These are phyloP conservation scores for Phylloscopus collybita DNA, from an alignment of 2,797 vertebrate genomes.

Conservation along the genomic window DNA sequence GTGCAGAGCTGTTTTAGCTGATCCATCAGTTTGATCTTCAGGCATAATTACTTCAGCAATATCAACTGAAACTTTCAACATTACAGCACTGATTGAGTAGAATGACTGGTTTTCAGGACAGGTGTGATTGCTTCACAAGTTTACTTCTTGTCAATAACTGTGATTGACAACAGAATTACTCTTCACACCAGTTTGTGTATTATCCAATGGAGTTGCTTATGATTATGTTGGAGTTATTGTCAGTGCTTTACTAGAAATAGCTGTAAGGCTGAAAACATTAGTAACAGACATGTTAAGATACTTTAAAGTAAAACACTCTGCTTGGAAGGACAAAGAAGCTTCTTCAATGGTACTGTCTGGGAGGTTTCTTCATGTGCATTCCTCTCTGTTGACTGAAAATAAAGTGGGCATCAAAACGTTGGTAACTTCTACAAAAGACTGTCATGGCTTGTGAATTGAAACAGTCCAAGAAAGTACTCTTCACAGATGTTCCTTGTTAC, in stretches of 20 bases:
- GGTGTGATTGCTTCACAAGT: background rate
- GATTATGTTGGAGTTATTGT: background rate
- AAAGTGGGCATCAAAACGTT: background rate
- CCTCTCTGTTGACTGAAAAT: background rate
- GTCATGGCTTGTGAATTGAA: background rate
- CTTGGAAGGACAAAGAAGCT: background rate
- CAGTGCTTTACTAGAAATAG: background rate
- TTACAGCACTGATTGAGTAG: background rate
- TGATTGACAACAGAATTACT: background rate
- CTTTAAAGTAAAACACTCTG: background rate
- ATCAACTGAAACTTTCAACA: background rate
- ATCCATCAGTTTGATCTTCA: constrained; percentile 23
- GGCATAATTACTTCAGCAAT: background rate
- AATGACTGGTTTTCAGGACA: constrained; percentile 1
- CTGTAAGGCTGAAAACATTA: background rate
- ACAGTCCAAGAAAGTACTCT: background rate
- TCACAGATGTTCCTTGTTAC: background rate
- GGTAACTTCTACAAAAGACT: background rate
- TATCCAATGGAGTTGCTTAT: background rate
- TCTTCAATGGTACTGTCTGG: background rate
- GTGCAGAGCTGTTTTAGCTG: background rate
- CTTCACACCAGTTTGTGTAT: background rate
- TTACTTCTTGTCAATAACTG: background rate
- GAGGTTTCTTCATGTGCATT: background rate
- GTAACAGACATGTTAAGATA: background rate